These are phyloP conservation scores for Sialis lutaria DNA, from an alignment of 2,888 invertebrate genomes.

Conservation along the genomic window DNA sequence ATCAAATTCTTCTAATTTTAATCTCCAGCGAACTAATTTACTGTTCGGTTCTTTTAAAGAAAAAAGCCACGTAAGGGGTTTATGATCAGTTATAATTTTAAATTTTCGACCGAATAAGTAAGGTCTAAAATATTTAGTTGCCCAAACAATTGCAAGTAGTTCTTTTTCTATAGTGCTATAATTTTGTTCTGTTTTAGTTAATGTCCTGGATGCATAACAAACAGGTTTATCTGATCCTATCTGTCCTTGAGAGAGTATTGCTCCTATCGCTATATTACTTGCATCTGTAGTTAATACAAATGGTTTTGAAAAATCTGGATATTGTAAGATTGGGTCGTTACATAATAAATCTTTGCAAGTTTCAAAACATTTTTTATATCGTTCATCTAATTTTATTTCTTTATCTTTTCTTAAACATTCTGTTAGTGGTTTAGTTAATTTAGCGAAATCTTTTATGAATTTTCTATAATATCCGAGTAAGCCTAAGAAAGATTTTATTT, in stretches of 20 bases:
- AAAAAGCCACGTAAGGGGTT: constrained; percentile 7
- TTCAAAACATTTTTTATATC: constrained; percentile 21
- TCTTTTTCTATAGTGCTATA: constrained; percentile 8
- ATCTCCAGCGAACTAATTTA: constrained; percentile 6
- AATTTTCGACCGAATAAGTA: constrained; percentile 12
- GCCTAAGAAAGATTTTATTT: too few relatives aligned
- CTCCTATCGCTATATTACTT: background rate
- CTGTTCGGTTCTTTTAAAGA: constrained; percentile 6
- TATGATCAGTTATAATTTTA: constrained; percentile 10
- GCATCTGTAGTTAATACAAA: background rate
- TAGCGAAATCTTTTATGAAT: too few relatives aligned
- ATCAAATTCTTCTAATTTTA: constrained; percentile 5
- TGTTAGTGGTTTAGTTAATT: too few relatives aligned
- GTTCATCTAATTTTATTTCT: constrained; percentile 1
- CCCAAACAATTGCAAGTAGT: constrained; percentile 9
- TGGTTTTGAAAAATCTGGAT: background rate
- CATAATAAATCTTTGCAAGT: constrained; percentile 14
- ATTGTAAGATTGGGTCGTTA: constrained; percentile 7
- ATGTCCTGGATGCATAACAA: background rate
- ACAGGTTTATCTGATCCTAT: background rate
- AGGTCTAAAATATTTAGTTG: constrained; percentile 9
- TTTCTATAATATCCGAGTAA: too few relatives aligned
- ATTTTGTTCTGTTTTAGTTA: background rate
- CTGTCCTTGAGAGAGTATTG: background rate
- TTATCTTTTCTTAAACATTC: constrained; percentile 4